A percentile compares a stretch with the other conserved stretches of the same genome.
phyloP scores from a whole-genome alignment of 2,113 vertebrate genomes.

The Labeo catla region DNA sequence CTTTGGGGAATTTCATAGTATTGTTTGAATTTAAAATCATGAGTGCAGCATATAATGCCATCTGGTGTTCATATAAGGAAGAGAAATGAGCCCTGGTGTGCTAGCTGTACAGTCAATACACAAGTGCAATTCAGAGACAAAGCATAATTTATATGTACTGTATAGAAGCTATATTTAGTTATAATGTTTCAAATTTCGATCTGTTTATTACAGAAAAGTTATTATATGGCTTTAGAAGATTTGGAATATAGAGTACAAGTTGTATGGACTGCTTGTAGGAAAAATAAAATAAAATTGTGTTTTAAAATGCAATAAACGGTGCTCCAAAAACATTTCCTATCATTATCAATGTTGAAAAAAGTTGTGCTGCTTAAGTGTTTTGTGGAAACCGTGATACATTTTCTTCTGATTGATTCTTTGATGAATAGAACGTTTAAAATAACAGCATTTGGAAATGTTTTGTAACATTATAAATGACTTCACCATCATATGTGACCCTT shows the following conservation, averaged over 20 bases:
- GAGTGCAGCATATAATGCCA: conserved; percentile 46
- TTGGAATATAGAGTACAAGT: neutral
- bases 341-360: neutral
- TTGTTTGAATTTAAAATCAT: neutral
- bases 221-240: neutral
- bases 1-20: conserved; percentile 4
- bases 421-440: neutral
- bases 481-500: neutral
- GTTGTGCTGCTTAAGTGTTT: neutral
- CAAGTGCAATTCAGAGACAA: neutral
- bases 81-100: neutral
- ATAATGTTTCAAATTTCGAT: neutral
- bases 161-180: neutral
- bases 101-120: neutral
- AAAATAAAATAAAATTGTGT: neutral
- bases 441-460: neutral
- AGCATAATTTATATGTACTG: neutral
- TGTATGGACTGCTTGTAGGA: neutral
- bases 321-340: neutral
- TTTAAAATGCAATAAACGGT: neutral
- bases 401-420: neutral
- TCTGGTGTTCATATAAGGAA: conserved; percentile 48
- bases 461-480: neutral
- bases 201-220: neutral
- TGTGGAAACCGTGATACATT: neutral